Conservation (phyloP, 2,888 invertebrate species). For the Cacoxenus indagator region DNA sequence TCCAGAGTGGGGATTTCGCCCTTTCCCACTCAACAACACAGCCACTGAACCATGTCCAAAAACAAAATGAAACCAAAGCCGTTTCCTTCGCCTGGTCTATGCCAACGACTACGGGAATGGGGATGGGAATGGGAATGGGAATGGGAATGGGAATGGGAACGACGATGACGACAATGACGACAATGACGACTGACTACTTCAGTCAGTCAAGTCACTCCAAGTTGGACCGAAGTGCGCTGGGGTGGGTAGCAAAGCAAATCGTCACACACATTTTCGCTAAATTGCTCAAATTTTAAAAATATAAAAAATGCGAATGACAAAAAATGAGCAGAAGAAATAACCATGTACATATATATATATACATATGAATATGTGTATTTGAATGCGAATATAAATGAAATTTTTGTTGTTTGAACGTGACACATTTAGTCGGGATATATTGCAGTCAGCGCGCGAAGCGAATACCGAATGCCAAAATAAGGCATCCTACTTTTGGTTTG, state of each 20-base stretch:
- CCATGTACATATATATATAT: background rate
- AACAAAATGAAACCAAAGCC: background rate
- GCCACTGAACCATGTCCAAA: conserved; percentile 13
- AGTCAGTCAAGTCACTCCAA: background rate
- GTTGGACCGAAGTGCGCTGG: background rate
- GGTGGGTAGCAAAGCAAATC: conserved; percentile 29
- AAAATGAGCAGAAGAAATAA: background rate
- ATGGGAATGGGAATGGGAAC: background rate
- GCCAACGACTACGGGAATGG: background rate
- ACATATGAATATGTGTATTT: conserved; percentile 37
- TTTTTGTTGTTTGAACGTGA: conserved; percentile 63
- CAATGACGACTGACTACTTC: background rate
- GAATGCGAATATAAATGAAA: conserved; percentile 63
- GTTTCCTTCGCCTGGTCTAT: conserved; percentile 5
- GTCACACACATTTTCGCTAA: conserved; percentile 45
- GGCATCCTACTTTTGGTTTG: too few relatives aligned
- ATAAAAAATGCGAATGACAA: conserved; percentile 31
- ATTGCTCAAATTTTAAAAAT: conserved; percentile 55
- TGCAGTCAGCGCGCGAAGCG: conserved; percentile 35
- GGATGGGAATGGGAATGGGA: background rate
- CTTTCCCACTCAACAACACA: background rate
- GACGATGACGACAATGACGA: background rate
- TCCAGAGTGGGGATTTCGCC: background rate
- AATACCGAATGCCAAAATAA: background rate
- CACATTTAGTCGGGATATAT: conserved; percentile 63